These are phyloP conservation scores for Drosophila prolongata DNA, from an alignment of 2,888 invertebrate genomes.

Conservation along the genomic window DNA sequence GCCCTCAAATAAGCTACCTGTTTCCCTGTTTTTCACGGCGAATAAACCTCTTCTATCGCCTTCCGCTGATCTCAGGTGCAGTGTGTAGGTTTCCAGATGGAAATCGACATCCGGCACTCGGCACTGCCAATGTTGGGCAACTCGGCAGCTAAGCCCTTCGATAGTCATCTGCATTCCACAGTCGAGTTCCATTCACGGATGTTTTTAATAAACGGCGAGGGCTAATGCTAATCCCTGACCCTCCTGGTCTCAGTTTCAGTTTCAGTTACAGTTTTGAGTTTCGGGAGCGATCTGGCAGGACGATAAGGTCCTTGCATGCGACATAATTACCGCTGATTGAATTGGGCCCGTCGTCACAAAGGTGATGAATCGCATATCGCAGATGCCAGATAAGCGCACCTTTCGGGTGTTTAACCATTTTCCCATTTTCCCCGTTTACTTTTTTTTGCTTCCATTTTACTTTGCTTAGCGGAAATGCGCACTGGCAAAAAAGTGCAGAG, in stretches of 20 bases:
- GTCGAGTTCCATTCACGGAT: neutral
- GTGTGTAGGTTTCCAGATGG: neutral
- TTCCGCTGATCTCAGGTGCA: slow-evolving; percentile 6
- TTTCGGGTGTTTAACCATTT: slow-evolving; percentile 7
- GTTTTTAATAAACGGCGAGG: slow-evolving; percentile 19
- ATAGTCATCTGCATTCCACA: slow-evolving; percentile 12
- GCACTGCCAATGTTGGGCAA: slow-evolving; percentile 11
- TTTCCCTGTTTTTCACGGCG: neutral
- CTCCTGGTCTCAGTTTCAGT: slow-evolving; percentile 4
- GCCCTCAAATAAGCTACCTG: neutral
- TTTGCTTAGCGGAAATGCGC: slow-evolving; percentile 58
- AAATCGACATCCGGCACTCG: slow-evolving; percentile 16
- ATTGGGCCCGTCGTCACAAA: slow-evolving; percentile 55
- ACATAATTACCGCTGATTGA: slow-evolving; percentile 80
- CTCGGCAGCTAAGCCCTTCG: slow-evolving; percentile 12
- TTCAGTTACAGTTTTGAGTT: slow-evolving; percentile 11
- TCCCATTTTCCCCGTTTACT: neutral
- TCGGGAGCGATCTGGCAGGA: slow-evolving; percentile 19
- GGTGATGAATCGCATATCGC: slow-evolving; percentile 66
- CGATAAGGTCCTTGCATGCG: slow-evolving; percentile 73
- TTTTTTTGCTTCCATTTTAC: slow-evolving; percentile 1
- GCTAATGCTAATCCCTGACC: slow-evolving; percentile 2
- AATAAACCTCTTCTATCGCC: neutral
- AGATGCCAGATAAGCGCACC: slow-evolving; percentile 56
- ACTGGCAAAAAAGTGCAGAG: slow-evolving; percentile 16